These are phyloP conservation scores for Pipistrellus pygmaeus DNA, from an alignment of 2,797 vertebrate genomes.

Conservation along the genomic window DNA sequence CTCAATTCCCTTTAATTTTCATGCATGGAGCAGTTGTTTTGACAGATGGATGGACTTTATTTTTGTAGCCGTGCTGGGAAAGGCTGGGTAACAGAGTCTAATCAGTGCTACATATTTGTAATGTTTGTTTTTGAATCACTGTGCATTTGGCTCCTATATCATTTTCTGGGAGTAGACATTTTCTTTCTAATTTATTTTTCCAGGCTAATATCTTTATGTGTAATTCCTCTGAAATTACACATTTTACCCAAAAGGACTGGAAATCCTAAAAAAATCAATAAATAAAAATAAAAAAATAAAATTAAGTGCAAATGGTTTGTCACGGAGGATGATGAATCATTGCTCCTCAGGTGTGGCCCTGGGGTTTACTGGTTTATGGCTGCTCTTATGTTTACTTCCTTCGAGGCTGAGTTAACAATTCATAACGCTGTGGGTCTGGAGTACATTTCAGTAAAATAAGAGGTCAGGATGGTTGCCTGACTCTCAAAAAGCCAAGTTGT, in stretches of 20 bases:
- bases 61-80: conserved; percentile 90
- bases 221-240: conserved; percentile 69
- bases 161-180: conserved; percentile 80
- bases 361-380: conserved; percentile 71
- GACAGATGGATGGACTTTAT: conserved; percentile 93
- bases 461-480: conserved; percentile 33
- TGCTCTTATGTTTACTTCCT: conserved; percentile 41
- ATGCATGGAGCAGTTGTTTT: conserved; percentile 89
- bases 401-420: not conserved
- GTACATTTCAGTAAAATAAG: conserved; percentile 48
- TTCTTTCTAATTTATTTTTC: conserved; percentile 84
- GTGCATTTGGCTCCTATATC: conserved; percentile 80
- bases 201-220: conserved; percentile 78
- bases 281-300: conserved; percentile 12
- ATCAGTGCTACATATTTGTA: conserved; percentile 85
- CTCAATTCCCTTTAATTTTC: conserved; percentile 87
- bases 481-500: conserved; percentile 26
- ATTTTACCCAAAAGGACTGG: conserved; percentile 75
- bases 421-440: conserved; percentile 9
- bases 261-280: conserved; percentile 66
- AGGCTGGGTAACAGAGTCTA: conserved; percentile 86
- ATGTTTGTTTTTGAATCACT: conserved; percentile 86
- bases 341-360: conserved; percentile 71
- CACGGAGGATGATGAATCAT: conserved; percentile 71
- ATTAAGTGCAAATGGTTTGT: conserved; percentile 66